phyloP scores from a whole-genome alignment of 1,140 invertebrate genomes.

The Radopholus similis region DNA sequence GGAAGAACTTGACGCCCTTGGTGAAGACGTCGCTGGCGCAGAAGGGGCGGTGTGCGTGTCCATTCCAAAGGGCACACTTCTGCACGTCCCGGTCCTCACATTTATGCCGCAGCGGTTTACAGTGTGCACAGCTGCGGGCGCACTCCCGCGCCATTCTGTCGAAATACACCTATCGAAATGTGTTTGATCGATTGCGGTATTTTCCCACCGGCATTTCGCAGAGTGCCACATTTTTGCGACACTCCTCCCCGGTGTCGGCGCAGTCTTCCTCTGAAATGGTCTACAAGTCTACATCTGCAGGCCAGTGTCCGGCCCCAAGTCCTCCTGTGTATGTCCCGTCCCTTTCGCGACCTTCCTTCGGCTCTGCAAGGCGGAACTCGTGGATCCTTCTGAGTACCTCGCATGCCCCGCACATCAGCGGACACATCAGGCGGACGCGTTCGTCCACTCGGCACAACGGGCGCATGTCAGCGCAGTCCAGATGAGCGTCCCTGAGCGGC shows the following conservation, averaged over 20 bases:
- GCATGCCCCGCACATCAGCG: not conserved
- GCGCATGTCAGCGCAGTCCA: not conserved
- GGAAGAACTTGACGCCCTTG: not conserved
- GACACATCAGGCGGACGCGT: not conserved
- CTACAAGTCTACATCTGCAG: not conserved
- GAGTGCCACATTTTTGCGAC: not conserved
- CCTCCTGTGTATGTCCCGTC: too few species aligned
- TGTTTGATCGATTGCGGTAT: too few species aligned
- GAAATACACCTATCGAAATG: slow-evolving; percentile 1
- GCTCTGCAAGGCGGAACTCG: slow-evolving; percentile 1
- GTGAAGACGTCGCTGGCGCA: not conserved
- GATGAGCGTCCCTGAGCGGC: not conserved
- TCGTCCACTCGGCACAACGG: not conserved
- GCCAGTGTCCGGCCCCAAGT: too few species aligned
- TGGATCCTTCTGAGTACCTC: not conserved
- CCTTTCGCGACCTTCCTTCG: not conserved
- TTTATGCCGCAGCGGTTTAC: slow-evolving; percentile 3
- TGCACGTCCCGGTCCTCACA: not conserved
- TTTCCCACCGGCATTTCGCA: not conserved
- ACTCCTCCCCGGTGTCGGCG: not conserved
- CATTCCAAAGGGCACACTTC: not conserved
- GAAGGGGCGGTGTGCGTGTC: not conserved
- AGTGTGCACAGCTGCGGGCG: not conserved
- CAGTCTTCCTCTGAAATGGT: not conserved
- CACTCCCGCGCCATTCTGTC: not conserved